Base-by-base conservation (phyloP, 2,888 invertebrate genomes). In the Tolmerus cingulatus region DNA sequence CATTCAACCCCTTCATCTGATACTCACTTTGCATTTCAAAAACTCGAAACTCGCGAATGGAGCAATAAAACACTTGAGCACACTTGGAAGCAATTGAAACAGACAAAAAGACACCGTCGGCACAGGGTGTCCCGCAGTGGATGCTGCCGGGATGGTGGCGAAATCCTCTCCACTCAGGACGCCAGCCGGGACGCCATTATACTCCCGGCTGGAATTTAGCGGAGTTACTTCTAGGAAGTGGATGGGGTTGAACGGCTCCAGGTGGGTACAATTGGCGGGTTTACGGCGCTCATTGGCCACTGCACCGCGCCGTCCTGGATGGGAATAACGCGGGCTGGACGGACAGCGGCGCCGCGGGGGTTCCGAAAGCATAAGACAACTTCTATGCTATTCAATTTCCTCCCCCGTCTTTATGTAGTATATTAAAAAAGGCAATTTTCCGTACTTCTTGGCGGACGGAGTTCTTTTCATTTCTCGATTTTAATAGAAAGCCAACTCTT, bases 21-120 rank as follows among this genome's bases (percentile, higher is more conserved):
- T 57, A 82, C 82, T 82, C 82, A 82, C 82, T 82, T 82, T 57
- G 82, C 82, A 82, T 82, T 82, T 82, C 82, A 82, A 82, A 82
- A 82, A 82, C 82, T 82, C 82, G 27, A 82, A 82, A 82, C 82
- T 82, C 82, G 82, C 82, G 82, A 82, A 66, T 66, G 66, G 82
- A 82, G 82, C 57, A 82, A 82, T 82, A 82, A 82, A 66, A 82
- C 82, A 82, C 82, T 82, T 57, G 82, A 82, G 82, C 82, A 82
- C 82, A 82, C 82, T 82, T 82, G 66, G 82, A 82, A 82, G 82
- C 57, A 82, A 82, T 82, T 82, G 82, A 82, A 82, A 57, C 82
- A 82, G 82, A 82, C 82, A 82, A 82, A 82, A 82, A 82, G 82
- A 57, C 66, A 82, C 37, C 82, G 66, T 5, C 34, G 14, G 37